Evolutionary conservation across 2,113 vertebrate genomes (phyloP).

Genomic region (Cebidichthys violaceus): DNA sequence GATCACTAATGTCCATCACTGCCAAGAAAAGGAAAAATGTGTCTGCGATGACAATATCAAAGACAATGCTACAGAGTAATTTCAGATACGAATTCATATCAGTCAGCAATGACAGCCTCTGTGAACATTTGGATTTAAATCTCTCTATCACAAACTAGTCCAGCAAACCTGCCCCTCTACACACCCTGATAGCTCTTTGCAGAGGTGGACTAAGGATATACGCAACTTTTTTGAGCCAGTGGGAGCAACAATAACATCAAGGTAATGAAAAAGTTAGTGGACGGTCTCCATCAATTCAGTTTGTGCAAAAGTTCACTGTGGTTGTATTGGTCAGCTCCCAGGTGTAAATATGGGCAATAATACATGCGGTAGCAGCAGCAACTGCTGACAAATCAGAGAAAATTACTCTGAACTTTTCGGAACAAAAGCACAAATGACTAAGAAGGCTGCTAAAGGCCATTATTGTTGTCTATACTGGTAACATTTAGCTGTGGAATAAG

Average conservation of each 20-base stretch:
- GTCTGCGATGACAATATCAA: conserved; percentile 43
- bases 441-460: conserved; percentile 4
- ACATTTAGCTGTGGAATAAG: neutral
- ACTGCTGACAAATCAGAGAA: neutral
- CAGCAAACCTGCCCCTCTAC: neutral
- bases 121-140: conserved; percentile 1
- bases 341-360: conserved; percentile 10
- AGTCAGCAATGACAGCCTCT: neutral
- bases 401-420: conserved; percentile 8
- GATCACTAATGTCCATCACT: conserved; percentile 99
- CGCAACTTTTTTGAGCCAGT: neutral
- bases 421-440: conserved; percentile 24
- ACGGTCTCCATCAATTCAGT: conserved; percentile 4
- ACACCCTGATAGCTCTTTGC: neutral
- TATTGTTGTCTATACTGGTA: neutral
- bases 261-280: neutral
- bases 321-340: neutral
- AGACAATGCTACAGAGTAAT: neutral
- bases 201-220: conserved; percentile 2
- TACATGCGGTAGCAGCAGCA: conserved; percentile 2
- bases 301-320: conserved; percentile 10
- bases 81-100: conserved; percentile 16
- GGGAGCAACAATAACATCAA: neutral
- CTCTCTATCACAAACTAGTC: neutral
- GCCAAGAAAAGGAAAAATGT: conserved; percentile 54